Percentiles rank a stretch among this genome's conserved stretches.
phyloP scores from a whole-genome alignment of 1,140 invertebrate species.

The Acyrthosiphon pisum region DNA sequence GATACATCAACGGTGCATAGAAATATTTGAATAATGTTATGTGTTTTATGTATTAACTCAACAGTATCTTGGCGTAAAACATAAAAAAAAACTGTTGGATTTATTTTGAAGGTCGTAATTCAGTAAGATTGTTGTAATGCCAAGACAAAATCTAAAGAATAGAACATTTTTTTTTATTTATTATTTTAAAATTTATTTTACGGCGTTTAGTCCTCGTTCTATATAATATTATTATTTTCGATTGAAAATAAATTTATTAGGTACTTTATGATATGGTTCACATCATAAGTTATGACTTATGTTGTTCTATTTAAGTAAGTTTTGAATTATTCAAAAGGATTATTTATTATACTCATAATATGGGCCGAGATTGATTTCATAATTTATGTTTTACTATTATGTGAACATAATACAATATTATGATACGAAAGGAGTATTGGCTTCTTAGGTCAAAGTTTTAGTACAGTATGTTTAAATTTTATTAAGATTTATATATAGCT shows the following conservation, averaged over 20 bases:
- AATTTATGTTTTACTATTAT: neutral
- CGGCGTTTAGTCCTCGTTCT: neutral
- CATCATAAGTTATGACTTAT: neutral
- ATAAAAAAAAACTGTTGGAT: neutral
- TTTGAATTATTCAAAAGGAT: slow-evolving; percentile 33
- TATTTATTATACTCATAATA: slow-evolving; percentile 22
- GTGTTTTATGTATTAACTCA: neutral
- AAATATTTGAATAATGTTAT: slow-evolving; percentile 12
- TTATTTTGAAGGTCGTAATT: slow-evolving; percentile 36
- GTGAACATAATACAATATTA: neutral
- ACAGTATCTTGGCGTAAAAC: neutral
- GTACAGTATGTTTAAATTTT: neutral
- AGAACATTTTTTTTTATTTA: neutral
- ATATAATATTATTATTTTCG: neutral
- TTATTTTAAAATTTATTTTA: slow-evolving; percentile 18
- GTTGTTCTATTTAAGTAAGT: neutral
- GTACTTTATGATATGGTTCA: neutral
- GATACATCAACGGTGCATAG: neutral
- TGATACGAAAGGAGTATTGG: neutral
- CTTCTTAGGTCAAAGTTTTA: slow-evolving; percentile 17
- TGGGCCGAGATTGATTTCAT: neutral
- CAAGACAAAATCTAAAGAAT: neutral
- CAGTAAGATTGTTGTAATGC: neutral
- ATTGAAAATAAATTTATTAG: neutral
- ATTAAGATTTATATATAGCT: neutral